Evolutionary conservation across 2,797 vertebrate species (phyloP), one percentile per base, ranked within the genome.

Genomic region (Enteromius mattozi): DNA sequence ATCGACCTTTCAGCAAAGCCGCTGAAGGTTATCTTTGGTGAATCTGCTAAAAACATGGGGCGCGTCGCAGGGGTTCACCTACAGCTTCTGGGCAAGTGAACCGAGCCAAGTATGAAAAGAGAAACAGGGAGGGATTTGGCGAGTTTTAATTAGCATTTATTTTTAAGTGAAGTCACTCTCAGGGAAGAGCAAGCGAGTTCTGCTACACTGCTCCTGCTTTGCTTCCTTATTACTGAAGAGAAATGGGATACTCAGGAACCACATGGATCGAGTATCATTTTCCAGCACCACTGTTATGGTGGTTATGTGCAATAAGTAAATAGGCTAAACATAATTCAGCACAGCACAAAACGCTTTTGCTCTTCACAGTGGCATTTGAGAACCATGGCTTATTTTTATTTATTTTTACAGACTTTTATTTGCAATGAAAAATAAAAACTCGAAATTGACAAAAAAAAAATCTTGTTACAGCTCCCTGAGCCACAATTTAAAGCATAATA

Each of bases 101-200:
- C 88, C 84, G 92, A 92, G 89, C 81, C 78, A 83, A 85, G 83
- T 83, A 71, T 37, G 86, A 86, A 79, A 75, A 74, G 71, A 69
- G 49, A 83, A 54, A 80, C 82, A 70, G 83, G 83, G 72, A 61
- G 70, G 88, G 86, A 84, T 80, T 90, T 93, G 87, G 95, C 94
- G 92, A 93, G 92, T 91, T 92, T 92, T 95, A 95, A 96, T 96
- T 95, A 96, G 95, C 94, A 95, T 96, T 95, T 94, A 95, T 95
- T 94, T 94, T 69, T 95, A 95, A 96, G 95, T 95, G 91, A 95
- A 94, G 92, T 93, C 94, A 89, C 93, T 94, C 91, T 92, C 92
- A 94, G 92, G 94, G 83, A 95, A 94, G 91, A 79, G 69, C 91
- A 93, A 91, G 91, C 92, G 93, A 94, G 92, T 94, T 82, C 69